phyloP scores from a whole-genome alignment of 2,113 vertebrate species.

The Chaenocephalus aceratus region DNA sequence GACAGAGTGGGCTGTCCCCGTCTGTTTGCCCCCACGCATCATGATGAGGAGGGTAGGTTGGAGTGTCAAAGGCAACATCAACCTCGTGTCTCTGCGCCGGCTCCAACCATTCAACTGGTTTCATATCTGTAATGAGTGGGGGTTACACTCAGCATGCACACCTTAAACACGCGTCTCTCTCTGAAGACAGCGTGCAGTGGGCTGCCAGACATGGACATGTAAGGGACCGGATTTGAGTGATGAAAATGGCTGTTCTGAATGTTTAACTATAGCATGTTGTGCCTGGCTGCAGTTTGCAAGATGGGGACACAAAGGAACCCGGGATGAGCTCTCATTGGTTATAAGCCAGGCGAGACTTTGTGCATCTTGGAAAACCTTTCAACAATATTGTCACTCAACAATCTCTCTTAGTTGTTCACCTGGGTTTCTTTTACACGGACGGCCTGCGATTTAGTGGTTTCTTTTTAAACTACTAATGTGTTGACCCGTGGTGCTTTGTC shows the following conservation, averaged over 20 bases:
- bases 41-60: constrained; percentile 66
- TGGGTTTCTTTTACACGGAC: constrained; percentile 11
- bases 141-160: constrained; percentile 43
- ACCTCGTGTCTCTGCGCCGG: constrained; percentile 58
- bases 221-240: constrained; percentile 10
- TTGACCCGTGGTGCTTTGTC: neutral
- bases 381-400: neutral
- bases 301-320: constrained; percentile 22
- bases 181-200: constrained; percentile 36
- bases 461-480: neutral
- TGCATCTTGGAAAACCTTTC: constrained; percentile 3
- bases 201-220: constrained; percentile 42
- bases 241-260: constrained; percentile 35
- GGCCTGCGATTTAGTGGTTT: neutral
- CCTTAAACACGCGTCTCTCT: constrained; percentile 16
- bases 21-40: constrained; percentile 74
- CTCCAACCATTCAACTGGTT: constrained; percentile 71
- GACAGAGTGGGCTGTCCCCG: constrained; percentile 56
- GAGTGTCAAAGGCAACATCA: constrained; percentile 71
- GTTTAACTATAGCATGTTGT: constrained; percentile 21
- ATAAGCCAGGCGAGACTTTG: neutral
- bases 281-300: constrained; percentile 18
- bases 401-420: constrained; percentile 7
- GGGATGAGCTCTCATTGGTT: constrained; percentile 18
- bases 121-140: constrained; percentile 58